phyloP scores from a whole-genome alignment of 2,113 vertebrate genomes.

The Megaceryle torquata region DNA sequence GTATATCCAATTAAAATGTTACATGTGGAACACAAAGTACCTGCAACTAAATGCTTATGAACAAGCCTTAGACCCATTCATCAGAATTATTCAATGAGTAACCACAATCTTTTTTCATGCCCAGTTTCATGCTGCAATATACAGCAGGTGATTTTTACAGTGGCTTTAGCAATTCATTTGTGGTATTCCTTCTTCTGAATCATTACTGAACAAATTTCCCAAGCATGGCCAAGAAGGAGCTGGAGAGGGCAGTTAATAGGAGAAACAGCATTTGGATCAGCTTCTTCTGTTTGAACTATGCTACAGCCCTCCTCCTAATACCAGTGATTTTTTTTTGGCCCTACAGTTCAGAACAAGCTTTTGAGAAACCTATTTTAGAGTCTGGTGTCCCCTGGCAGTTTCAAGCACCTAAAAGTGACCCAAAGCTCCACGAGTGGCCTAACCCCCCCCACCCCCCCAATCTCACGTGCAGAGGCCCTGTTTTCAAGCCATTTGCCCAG shows the following conservation, averaged over 20 bases:
- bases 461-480: background rate
- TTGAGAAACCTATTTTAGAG: background rate
- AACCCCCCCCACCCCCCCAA: rapidly evolving
- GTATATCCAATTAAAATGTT: conserved; percentile 9
- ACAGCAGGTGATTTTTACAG: conserved; percentile 7
- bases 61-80: conserved; percentile 29
- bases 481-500: background rate
- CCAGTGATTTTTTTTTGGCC: background rate
- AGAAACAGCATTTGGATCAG: background rate
- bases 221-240: background rate
- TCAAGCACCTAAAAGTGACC: background rate
- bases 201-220: background rate
- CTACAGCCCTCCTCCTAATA: background rate
- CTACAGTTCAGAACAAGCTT: background rate
- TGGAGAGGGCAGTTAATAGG: background rate
- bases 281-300: background rate
- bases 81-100: conserved; percentile 54
- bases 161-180: conserved; percentile 34
- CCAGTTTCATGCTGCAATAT: background rate
- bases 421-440: background rate
- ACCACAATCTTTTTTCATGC: conserved; percentile 1
- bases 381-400: background rate
- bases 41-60: conserved; percentile 11
- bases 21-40: conserved; percentile 12
- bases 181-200: background rate